Percentiles rank a stretch among this genome's conserved stretches.
Evolutionary conservation across 2,888 invertebrate genomes (phyloP).

Genomic region (Tiliacea aurago): DNA sequence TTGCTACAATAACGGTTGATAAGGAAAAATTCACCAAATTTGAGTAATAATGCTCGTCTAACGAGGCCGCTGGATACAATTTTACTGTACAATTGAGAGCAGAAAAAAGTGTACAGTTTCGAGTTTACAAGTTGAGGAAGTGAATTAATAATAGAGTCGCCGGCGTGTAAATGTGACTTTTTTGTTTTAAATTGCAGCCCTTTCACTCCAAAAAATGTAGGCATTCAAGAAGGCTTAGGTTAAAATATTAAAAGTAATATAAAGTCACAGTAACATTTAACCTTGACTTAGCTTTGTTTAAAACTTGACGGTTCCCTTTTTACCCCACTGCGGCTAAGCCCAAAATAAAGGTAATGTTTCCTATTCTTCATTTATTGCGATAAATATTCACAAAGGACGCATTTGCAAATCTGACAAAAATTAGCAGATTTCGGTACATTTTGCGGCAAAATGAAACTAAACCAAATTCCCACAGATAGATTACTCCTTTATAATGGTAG

Average conservation of each 20-base stretch:
- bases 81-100: slow-evolving; percentile 53
- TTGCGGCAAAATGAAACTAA: too few relatives aligned
- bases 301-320: not conserved
- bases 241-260: not conserved
- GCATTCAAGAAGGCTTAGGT: not conserved
- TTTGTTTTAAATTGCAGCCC: slow-evolving; percentile 36
- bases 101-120: slow-evolving; percentile 40
- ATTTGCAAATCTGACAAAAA: too few relatives aligned
- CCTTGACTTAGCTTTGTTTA: not conserved
- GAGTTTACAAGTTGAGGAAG: slow-evolving; percentile 40
- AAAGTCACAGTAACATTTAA: not conserved
- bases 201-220: not conserved
- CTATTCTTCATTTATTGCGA: not conserved
- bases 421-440: too few relatives aligned
- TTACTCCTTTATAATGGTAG: too few relatives aligned
- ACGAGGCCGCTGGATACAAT: slow-evolving; percentile 66
- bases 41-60: slow-evolving; percentile 69
- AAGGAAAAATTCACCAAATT: slow-evolving; percentile 75
- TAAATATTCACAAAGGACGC: not conserved
- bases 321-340: too few relatives aligned
- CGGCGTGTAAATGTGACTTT: slow-evolving; percentile 19
- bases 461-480: too few relatives aligned
- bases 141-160: slow-evolving; percentile 43
- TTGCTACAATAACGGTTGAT: slow-evolving; percentile 71
- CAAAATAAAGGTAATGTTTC: not conserved